Conservation (phyloP, 2,113 vertebrate genomes). For the Pao palembangensis region DNA sequence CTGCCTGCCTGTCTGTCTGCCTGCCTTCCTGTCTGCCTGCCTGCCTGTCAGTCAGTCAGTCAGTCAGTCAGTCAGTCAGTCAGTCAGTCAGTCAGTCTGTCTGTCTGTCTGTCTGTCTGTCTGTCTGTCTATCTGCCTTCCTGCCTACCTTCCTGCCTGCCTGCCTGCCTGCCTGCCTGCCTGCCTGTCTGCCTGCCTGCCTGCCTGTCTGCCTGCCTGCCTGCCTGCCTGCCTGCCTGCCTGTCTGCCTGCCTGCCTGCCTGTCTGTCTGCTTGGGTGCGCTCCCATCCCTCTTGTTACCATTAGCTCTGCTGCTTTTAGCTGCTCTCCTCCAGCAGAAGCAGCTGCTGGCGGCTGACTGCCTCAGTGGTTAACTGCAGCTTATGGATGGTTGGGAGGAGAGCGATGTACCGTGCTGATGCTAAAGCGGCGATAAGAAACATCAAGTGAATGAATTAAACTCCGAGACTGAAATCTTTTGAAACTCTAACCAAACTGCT, state of each 20-base stretch:
- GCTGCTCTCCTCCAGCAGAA: constrained; percentile 54
- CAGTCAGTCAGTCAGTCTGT: constrained; percentile 53
- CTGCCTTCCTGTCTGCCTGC: constrained; percentile 1
- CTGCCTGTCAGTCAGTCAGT: not conserved
- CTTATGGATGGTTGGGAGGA: constrained; percentile 53
- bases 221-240: not conserved
- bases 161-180: too few species aligned
- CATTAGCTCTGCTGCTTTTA: constrained; percentile 47
- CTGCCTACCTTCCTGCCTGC: too few species aligned
- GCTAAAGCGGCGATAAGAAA: constrained; percentile 50
- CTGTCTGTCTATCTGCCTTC: too few species aligned
- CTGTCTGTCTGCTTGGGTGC: constrained; percentile 33
- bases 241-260: not conserved
- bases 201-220: too few species aligned
- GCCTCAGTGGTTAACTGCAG: constrained; percentile 66
- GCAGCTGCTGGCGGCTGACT: constrained; percentile 57
- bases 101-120: too few species aligned
- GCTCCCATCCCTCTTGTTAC: constrained; percentile 53
- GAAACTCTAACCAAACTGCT: constrained; percentile 9
- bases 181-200: too few species aligned
- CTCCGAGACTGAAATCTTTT: constrained; percentile 19
- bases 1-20: too few species aligned
- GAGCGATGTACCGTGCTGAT: constrained; percentile 33
- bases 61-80: too few species aligned
- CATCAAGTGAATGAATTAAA: constrained; percentile 33